A percentile compares a stretch with the other conserved stretches of the same genome.
Conservation (phyloP, 2,888 invertebrate species). For the Caenorhabditis sp. region DNA sequence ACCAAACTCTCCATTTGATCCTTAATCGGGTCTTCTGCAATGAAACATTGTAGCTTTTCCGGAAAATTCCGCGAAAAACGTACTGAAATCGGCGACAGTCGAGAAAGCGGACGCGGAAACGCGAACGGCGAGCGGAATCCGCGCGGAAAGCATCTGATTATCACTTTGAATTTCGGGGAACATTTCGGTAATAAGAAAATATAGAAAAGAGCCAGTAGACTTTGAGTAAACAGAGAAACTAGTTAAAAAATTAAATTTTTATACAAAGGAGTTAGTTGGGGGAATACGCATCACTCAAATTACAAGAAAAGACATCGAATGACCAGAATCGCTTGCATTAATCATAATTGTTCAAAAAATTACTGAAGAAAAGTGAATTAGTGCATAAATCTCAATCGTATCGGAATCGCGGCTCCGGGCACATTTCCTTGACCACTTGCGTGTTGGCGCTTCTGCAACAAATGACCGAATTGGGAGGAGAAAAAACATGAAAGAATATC, state of each 20-base stretch:
- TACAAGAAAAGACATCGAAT: too few species aligned
- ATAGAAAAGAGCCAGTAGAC: not conserved
- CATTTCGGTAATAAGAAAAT: too few species aligned
- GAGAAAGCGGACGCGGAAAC: constrained; percentile 14
- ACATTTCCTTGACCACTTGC: constrained; percentile 11
- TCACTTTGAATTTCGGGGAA: too few species aligned
- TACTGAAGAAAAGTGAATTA: not conserved
- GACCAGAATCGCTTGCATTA: too few species aligned
- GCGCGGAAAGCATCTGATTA: constrained; percentile 30
- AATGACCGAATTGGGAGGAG: too few species aligned
- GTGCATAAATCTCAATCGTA: constrained; percentile 1
- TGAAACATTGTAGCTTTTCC: not conserved
- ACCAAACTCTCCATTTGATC: constrained; percentile 43
- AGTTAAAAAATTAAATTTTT: not conserved
- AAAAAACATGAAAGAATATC: too few species aligned
- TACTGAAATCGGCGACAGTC: constrained; percentile 38
- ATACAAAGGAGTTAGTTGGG: not conserved
- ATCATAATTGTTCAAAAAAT: too few species aligned
- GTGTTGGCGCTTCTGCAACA: constrained; percentile 19
- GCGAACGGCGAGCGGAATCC: constrained; percentile 18
- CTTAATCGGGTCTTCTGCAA: constrained; percentile 45
- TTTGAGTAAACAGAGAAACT: not conserved
- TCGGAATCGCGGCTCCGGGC: not conserved
- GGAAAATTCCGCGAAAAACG: not conserved
- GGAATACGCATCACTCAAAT: too few species aligned